phyloP scores from a whole-genome alignment of 2,113 vertebrate species.

The Ceratotherium simum region DNA sequence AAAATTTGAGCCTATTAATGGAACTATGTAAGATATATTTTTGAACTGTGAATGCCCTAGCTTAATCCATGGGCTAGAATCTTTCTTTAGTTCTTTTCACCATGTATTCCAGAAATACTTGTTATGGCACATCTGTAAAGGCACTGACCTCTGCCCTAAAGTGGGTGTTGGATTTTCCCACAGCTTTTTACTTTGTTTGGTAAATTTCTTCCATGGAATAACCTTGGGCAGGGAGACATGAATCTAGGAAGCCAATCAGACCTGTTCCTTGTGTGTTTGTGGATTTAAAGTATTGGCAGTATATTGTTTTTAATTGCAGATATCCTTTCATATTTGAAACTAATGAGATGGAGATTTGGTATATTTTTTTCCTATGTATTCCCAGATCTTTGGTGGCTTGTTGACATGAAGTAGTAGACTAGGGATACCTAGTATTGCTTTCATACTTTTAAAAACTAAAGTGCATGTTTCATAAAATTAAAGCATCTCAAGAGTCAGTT shows the following conservation, averaged over 20 bases:
- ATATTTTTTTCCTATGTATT: slow-evolving; percentile 29
- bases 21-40: not conserved
- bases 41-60: not conserved
- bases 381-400: slow-evolving; percentile 66
- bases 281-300: slow-evolving; percentile 42
- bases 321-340: slow-evolving; percentile 60
- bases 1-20: not conserved
- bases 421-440: slow-evolving; percentile 67
- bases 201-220: slow-evolving; percentile 53
- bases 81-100: slow-evolving; percentile 44
- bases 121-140: not conserved
- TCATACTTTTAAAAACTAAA: slow-evolving; percentile 72
- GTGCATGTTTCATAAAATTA: slow-evolving; percentile 77
- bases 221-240: not conserved
- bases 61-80: not conserved
- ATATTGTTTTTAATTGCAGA: slow-evolving; percentile 55
- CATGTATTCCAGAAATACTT: not conserved
- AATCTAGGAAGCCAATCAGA: slow-evolving; percentile 43
- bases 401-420: slow-evolving; percentile 67
- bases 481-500: slow-evolving; percentile 71
- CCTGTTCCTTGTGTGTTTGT: not conserved
- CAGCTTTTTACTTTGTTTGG: slow-evolving; percentile 32
- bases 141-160: not conserved
- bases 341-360: slow-evolving; percentile 37
- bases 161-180: slow-evolving; percentile 42